Percentiles rank a stretch among this genome's conserved stretches.
phyloP scores from a whole-genome alignment of 2,888 invertebrate species.

The Leptopterna dolabrata region DNA sequence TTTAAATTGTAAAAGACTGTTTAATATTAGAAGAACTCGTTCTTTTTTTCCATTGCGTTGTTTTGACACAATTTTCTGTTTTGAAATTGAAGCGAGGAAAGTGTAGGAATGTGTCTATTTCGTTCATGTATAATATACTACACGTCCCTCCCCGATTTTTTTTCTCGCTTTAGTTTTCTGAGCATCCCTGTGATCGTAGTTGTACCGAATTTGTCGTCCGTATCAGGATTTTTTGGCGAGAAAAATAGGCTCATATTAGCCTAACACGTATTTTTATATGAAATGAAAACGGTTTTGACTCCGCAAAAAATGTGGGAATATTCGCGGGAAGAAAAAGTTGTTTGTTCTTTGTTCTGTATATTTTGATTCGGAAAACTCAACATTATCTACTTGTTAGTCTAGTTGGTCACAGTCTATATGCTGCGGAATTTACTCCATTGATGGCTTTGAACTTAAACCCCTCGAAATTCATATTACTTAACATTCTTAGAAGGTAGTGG shows the following conservation, averaged over 20 bases:
- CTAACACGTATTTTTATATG: background rate
- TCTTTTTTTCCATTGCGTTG: background rate
- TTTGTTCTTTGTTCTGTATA: no score
- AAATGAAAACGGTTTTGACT: background rate
- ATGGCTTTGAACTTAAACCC: background rate
- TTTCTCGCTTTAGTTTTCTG: background rate
- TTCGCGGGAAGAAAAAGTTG: no score
- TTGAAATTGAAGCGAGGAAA: background rate
- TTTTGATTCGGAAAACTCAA: no score
- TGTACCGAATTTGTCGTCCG: background rate
- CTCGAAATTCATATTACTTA: background rate
- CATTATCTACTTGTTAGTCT: background rate
- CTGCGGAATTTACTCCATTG: background rate
- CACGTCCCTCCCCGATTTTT: background rate
- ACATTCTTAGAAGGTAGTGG: no score
- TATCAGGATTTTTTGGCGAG: background rate
- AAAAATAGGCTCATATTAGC: background rate
- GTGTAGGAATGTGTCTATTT: background rate
- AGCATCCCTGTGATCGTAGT: slow-evolving; percentile 3
- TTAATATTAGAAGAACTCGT: background rate
- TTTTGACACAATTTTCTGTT: background rate
- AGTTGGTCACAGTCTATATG: background rate
- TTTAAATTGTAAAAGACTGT: background rate
- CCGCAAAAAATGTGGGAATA: background rate
- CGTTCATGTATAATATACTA: background rate